Evolutionary conservation across 2,113 vertebrate genomes (phyloP), one percentile per base, ranked within the genome.

Genomic region (Syrmaticus mikado): DNA sequence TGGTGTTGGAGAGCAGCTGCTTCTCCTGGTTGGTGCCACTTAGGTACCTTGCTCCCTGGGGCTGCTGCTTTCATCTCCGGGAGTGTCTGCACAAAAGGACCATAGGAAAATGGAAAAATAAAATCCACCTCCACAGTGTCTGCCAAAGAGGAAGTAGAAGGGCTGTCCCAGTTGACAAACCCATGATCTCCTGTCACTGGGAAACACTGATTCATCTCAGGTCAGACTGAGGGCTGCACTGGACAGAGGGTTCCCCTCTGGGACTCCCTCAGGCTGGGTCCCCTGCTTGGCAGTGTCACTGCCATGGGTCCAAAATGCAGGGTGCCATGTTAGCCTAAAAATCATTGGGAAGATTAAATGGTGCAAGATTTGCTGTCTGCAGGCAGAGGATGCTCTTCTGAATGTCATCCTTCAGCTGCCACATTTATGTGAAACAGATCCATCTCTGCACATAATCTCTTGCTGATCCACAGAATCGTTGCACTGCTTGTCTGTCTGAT

Each of bases 141-240:
- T 80, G 67, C 75, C 67, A 80, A 66, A 82, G 75, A 90, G 92
- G 85, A 95, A 91, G 24, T 79, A 62, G 87, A 61, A 74, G 22
- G 50, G 60, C 45, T 4, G 0, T 75, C 71, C 36, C 4, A 1
- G 20, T 27, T 43, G 62, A 30, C 38, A 94, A 83, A 53, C 25
- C 38, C 81, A 41, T 43, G 52, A 41, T 41, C 7, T 89, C 57
- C 1, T 0, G 36, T 52, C 67, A 61, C 82, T 45, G 30, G 50
- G 70, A 94, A 91, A 62, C 45, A 55, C 18, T 27, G 45, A 66
- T 50, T 89, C 12, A 55, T 58, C 28, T 87, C 82, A 67, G 13
- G 40, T 32, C 53, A 91, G 71, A 8, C 30, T 85, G n/a, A 0
- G 2, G 46, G 36, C 71, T 38, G 50, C 17, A 41, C 80, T 58